phyloP scores from a whole-genome alignment of 1,140 invertebrate species.

The Harlomillsia oculata region DNA sequence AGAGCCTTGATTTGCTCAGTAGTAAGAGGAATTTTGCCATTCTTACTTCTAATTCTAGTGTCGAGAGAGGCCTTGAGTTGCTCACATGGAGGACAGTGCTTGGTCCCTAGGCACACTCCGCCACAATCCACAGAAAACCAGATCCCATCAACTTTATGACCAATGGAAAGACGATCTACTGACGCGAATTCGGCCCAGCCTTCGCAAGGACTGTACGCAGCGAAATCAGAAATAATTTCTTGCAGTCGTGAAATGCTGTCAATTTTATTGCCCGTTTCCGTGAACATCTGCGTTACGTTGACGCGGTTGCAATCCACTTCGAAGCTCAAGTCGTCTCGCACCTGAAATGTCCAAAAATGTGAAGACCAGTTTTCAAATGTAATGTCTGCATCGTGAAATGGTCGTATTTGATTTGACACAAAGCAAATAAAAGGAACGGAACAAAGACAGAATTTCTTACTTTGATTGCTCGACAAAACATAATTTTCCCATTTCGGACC shows the following conservation, averaged over 20 bases:
- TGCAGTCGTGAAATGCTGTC: slow-evolving; percentile 14
- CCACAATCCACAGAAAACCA: slow-evolving; percentile 19
- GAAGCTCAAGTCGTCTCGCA: slow-evolving; percentile 13
- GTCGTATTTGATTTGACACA: neutral
- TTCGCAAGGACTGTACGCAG: slow-evolving; percentile 16
- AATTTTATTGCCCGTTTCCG: slow-evolving; percentile 15
- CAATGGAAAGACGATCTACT: neutral
- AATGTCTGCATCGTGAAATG: neutral
- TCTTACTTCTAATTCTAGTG: neutral
- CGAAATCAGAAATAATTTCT: slow-evolving; percentile 19
- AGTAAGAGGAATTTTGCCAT: neutral
- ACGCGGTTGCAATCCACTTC: slow-evolving; percentile 9
- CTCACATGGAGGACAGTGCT: slow-evolving; percentile 4
- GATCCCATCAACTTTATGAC: slow-evolving; percentile 15
- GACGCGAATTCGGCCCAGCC: slow-evolving; percentile 13
- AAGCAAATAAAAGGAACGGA: neutral
- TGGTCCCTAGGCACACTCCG: slow-evolving; percentile 8
- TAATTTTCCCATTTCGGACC: slow-evolving; percentile 7
- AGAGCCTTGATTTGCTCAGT: slow-evolving; percentile 2
- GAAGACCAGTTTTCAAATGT: neutral
- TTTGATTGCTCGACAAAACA: slow-evolving; percentile 12
- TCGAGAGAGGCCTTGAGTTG: neutral
- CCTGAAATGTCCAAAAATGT: neutral
- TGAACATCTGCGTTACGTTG: slow-evolving; percentile 17
- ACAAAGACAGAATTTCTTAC: neutral